Percentiles rank a stretch among this genome's conserved stretches.
Conservation (phyloP, 2,797 vertebrate genomes). For the Helicolenus hilgendorfi region DNA sequence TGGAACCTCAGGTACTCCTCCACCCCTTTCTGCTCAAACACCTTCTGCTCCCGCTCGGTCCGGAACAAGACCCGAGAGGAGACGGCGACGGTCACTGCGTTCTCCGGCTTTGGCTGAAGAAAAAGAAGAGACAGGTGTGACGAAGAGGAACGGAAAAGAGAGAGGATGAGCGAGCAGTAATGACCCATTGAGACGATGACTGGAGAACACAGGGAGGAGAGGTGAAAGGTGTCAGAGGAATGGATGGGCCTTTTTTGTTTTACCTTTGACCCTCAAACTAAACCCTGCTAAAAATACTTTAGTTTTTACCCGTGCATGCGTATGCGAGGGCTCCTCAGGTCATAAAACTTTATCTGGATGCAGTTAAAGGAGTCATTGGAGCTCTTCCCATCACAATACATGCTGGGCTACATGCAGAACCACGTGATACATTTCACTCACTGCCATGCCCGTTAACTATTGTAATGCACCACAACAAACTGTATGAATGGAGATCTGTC, state of each 20-base stretch:
- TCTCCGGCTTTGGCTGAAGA: constrained; percentile 95
- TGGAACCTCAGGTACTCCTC: constrained; percentile 97
- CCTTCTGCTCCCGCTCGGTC: constrained; percentile 95
- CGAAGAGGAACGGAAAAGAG: not conserved
- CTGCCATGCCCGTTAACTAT: not conserved
- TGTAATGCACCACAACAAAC: not conserved
- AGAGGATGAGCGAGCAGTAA: not conserved
- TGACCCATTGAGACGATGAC: not conserved
- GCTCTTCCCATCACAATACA: not conserved
- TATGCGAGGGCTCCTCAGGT: not conserved
- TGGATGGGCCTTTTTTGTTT: not conserved
- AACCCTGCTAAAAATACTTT: not conserved
- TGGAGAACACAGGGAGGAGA: not conserved
- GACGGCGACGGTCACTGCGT: constrained; percentile 96
- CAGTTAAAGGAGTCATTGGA: not conserved
- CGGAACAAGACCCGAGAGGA: constrained; percentile 97
- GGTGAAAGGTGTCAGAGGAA: not conserved
- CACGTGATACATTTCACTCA: not conserved
- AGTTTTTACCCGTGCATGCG: not conserved
- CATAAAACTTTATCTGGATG: not conserved
- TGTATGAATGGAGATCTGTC: not conserved
- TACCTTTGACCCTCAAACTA: not conserved
- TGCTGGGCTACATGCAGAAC: constrained; percentile 17
- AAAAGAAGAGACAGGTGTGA: not conserved
- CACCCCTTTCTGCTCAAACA: constrained; percentile 94